These are phyloP conservation scores for Matsumurasca onukii DNA, from an alignment of 1,140 invertebrate genomes.

Conservation along the genomic window DNA sequence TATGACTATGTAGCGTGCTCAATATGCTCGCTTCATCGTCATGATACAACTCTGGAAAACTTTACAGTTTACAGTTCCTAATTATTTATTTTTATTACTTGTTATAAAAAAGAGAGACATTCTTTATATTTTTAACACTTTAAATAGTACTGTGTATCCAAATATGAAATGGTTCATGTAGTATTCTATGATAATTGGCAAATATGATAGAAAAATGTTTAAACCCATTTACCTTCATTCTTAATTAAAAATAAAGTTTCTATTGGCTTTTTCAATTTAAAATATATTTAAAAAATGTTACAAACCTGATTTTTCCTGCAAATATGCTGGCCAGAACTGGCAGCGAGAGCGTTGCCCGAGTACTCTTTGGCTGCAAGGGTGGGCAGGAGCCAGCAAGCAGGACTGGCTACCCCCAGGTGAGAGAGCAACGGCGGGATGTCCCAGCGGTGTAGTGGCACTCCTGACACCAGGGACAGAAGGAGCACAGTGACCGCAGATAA, in stretches of 20 bases:
- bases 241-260: constrained; percentile 7
- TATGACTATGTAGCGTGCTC: too few species aligned
- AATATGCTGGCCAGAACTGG: constrained; percentile 53
- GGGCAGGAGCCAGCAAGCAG: constrained; percentile 72
- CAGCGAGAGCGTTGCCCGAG: constrained; percentile 58
- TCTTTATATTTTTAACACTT: not conserved
- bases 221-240: not conserved
- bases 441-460: constrained; percentile 67
- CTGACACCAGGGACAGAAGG: constrained; percentile 63
- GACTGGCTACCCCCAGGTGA: constrained; percentile 63
- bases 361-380: constrained; percentile 66
- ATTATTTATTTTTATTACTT: too few species aligned
- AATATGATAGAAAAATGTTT: not conserved
- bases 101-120: constrained; percentile 31
- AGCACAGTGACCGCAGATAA: constrained; percentile 63
- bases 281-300: constrained; percentile 30
- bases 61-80: too few species aligned
- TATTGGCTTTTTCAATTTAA: not conserved
- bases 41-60: too few species aligned
- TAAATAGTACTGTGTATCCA: too few species aligned
- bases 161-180: not conserved
- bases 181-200: not conserved
- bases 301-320: constrained; percentile 71
- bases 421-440: constrained; percentile 66
- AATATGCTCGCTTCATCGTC: too few species aligned